Evolutionary conservation across 2,797 vertebrate genomes (phyloP).

Genomic region (Gadopsis marmoratus): DNA sequence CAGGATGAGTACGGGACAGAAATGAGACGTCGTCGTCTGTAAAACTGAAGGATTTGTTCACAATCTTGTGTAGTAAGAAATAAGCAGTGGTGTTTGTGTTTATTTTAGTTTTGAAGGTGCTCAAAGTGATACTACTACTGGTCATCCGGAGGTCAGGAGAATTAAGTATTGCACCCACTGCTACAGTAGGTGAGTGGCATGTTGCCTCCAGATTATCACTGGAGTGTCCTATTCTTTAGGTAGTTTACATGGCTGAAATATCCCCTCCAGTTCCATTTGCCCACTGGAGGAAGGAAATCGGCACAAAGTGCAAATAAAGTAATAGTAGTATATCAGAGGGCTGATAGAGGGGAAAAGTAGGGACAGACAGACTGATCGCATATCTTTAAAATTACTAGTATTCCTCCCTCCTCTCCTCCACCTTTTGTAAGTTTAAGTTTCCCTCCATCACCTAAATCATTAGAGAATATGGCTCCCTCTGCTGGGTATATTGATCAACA

Average conservation of each 20-base stretch:
- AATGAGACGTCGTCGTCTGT: no score
- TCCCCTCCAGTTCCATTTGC: constrained; percentile 33
- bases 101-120: no score
- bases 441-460: constrained; percentile 32
- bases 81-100: no score
- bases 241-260: constrained; percentile 44
- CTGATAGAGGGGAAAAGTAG: constrained; percentile 38
- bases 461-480: constrained; percentile 71
- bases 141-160: no score
- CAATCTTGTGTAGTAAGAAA: no score
- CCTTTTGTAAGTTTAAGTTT: constrained; percentile 36
- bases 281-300: constrained; percentile 33
- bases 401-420: constrained; percentile 55
- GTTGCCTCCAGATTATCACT: constrained; percentile 13
- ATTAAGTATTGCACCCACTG: no score
- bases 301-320: constrained; percentile 74
- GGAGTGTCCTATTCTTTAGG: constrained; percentile 13
- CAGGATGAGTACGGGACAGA: no score
- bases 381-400: constrained; percentile 28
- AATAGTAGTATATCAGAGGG: constrained; percentile 63
- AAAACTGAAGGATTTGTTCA: no score
- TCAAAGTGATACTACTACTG: no score
- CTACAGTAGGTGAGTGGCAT: neutral
- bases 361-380: constrained; percentile 38
- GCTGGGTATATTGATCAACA: constrained; percentile 53